These are phyloP conservation scores for Anastatus disparis DNA, from an alignment of 1,140 invertebrate genomes.

Conservation along the genomic window DNA sequence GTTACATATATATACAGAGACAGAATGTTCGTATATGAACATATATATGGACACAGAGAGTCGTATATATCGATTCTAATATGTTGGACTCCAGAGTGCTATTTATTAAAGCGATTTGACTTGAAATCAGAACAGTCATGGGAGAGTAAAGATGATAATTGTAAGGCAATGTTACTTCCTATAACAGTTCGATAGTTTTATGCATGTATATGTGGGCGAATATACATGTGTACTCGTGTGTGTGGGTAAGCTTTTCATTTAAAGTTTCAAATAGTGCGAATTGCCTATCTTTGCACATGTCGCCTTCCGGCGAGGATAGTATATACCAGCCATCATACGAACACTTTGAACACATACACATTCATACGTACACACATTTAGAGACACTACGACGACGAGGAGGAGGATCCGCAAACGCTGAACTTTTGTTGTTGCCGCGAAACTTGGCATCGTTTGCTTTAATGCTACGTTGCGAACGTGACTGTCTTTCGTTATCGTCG, in stretches of 20 bases:
- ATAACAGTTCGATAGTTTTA: conserved; percentile 28
- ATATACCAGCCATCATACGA: too few species aligned
- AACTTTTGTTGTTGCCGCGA: conserved; percentile 8
- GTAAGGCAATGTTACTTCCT: conserved; percentile 47
- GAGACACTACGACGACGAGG: too few species aligned
- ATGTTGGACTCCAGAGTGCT: conserved; percentile 43
- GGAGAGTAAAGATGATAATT: conserved; percentile 53
- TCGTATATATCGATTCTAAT: conserved; percentile 22
- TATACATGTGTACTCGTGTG: too few species aligned
- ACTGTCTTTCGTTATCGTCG: neutral
- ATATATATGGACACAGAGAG: neutral
- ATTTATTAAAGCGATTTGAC: conserved; percentile 46
- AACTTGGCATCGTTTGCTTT: conserved; percentile 2
- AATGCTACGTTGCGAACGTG: neutral
- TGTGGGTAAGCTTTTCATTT: conserved; percentile 31
- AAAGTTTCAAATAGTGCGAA: neutral
- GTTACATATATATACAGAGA: too few species aligned
- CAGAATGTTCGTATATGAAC: neutral
- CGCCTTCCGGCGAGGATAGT: neutral
- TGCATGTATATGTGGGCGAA: too few species aligned
- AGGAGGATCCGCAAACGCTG: too few species aligned
- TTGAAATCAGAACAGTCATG: conserved; percentile 44
- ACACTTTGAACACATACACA: too few species aligned
- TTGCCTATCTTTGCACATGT: neutral
- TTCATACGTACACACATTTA: too few species aligned